Evolutionary conservation across 2,797 vertebrate species (phyloP).

Genomic region (Aldrovandia affinis): DNA sequence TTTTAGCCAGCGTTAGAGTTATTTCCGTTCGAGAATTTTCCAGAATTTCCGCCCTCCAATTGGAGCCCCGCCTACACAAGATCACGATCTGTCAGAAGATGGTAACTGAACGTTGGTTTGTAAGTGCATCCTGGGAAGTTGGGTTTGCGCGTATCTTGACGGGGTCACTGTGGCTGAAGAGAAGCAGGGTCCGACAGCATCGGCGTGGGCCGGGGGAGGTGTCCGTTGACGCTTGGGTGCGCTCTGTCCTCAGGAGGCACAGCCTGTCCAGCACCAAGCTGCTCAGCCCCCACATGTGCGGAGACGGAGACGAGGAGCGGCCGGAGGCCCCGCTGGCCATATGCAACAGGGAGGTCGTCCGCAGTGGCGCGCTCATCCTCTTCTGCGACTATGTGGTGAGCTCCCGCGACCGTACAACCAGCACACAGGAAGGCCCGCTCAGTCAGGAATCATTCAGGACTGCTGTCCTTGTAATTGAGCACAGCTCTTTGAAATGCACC

Average conservation of each 20-base stretch:
- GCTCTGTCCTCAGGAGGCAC: constrained; percentile 76
- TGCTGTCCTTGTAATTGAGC: too few relatives aligned
- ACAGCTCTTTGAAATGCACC: not conserved
- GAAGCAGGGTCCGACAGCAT: too few relatives aligned
- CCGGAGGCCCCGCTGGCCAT: constrained; percentile 76
- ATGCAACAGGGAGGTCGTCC: constrained; percentile 93
- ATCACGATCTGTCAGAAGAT: too few relatives aligned
- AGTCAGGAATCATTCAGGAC: not conserved
- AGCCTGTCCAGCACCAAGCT: constrained; percentile 93
- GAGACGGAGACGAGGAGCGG: constrained; percentile 75
- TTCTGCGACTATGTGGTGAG: constrained; percentile 98
- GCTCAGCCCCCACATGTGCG: constrained; percentile 81
- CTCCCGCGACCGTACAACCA: constrained; percentile 20
- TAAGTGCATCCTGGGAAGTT: too few relatives aligned
- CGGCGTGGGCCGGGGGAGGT: not conserved
- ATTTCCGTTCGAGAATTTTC: too few relatives aligned
- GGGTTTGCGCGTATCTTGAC: too few relatives aligned
- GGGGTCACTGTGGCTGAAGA: not conserved
- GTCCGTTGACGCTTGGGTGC: not conserved
- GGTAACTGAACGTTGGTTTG: too few relatives aligned
- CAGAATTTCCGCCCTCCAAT: too few relatives aligned
- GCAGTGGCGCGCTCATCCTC: constrained; percentile 91
- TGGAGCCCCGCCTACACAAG: too few relatives aligned
- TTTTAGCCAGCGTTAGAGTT: too few relatives aligned
- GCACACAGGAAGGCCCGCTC: not conserved